These are phyloP conservation scores for Hemistola chrysoprasaria DNA, from an alignment of 2,888 invertebrate species.

Conservation along the genomic window DNA sequence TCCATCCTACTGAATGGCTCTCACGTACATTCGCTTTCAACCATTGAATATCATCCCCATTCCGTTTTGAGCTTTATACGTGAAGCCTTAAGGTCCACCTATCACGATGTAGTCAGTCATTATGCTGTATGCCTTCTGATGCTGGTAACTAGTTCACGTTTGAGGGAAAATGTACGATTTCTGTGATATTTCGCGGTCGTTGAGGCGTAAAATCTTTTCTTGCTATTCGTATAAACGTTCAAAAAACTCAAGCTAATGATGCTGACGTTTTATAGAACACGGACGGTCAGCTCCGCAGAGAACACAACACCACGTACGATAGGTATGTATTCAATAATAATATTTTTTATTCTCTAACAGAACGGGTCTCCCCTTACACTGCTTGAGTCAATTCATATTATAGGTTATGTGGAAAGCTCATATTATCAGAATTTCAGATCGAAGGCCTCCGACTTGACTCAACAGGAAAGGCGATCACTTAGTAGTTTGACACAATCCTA, in stretches of 20 bases:
- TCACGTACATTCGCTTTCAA: conserved; percentile 33
- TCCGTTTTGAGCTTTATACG: conserved; percentile 17
- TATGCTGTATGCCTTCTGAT: conserved; percentile 22
- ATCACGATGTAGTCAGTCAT: conserved; percentile 12
- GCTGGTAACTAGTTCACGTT: conserved; percentile 24
- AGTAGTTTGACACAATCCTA: no score
- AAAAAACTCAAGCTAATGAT: conserved; percentile 10
- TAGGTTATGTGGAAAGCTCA: no score
- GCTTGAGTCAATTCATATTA: no score
- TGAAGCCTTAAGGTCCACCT: conserved; percentile 7
- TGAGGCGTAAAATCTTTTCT: conserved; percentile 29
- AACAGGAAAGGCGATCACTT: no score
- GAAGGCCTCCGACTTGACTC: no score
- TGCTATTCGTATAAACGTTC: conserved; percentile 17
- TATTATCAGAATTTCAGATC: no score
- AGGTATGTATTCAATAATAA: no score
- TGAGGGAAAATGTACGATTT: conserved; percentile 27
- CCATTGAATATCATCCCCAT: conserved; percentile 17
- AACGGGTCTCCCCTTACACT: no score
- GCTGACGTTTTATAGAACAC: neutral
- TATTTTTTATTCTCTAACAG: no score
- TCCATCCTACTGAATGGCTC: conserved; percentile 29
- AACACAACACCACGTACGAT: no score
- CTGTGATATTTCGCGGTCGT: conserved; percentile 23
- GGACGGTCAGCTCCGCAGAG: no score